Conservation (phyloP, 2,797 vertebrate species). For the Echeneis naucrates region DNA sequence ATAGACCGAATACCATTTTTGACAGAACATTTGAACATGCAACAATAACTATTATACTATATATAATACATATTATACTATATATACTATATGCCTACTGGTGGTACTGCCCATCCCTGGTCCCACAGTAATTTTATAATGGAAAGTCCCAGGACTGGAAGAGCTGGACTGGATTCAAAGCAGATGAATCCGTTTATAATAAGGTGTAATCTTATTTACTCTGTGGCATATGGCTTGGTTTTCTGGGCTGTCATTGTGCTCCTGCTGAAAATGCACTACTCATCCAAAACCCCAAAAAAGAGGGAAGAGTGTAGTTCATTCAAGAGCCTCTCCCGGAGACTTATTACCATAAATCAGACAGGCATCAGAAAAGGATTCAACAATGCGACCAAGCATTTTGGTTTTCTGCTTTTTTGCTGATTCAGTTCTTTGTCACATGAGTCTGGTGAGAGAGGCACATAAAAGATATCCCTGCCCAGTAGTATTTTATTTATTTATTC, state of each 20-base stretch:
- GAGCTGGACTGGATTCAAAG: slow-evolving; percentile 57
- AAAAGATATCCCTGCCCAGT: slow-evolving; percentile 21
- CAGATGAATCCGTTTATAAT: slow-evolving; percentile 67
- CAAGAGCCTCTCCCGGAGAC: slow-evolving; percentile 52
- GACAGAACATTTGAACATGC: too few relatives aligned
- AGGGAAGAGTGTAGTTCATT: slow-evolving; percentile 36
- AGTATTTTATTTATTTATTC: not conserved
- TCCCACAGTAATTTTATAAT: slow-evolving; percentile 51
- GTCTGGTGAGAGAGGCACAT: slow-evolving; percentile 43
- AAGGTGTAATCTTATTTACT: slow-evolving; percentile 69
- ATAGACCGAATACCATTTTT: slow-evolving; percentile 1
- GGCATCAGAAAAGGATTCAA: slow-evolving; percentile 59
- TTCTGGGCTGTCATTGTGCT: slow-evolving; percentile 50
- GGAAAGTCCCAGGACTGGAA: slow-evolving; percentile 40
- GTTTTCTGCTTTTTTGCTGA: slow-evolving; percentile 66
- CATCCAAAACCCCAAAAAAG: slow-evolving; percentile 54
- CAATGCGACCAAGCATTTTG: slow-evolving; percentile 42
- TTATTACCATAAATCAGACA: slow-evolving; percentile 75
- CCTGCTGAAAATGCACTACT: slow-evolving; percentile 74
- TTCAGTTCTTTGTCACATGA: slow-evolving; percentile 62
- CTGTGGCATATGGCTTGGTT: slow-evolving; percentile 62
- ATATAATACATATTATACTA: too few relatives aligned
- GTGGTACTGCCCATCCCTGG: slow-evolving; percentile 23
- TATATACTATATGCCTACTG: slow-evolving; percentile 14
- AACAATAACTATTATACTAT: too few relatives aligned